Evolutionary conservation across 2,113 vertebrate genomes (phyloP), one percentile per base, ranked within the genome.

Genomic region (Vidua chalybeata): DNA sequence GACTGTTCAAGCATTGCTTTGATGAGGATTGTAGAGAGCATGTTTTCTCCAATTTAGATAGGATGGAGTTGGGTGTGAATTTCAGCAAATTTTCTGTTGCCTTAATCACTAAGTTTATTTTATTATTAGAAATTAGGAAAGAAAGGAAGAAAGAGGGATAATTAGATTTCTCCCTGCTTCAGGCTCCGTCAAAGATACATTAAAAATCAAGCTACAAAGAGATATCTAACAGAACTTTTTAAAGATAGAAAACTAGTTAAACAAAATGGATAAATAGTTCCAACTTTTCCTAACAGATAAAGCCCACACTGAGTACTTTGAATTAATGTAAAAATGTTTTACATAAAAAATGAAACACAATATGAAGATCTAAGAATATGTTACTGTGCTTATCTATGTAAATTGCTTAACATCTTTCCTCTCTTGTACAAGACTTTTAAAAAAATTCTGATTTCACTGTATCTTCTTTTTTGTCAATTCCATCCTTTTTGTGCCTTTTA

Each of bases 221-320:
- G 56, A 80, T 89, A 92, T 87, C 23, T 79, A 93, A 89, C 51
- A 68, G 30, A 87, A 83, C 41, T 93, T 88, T 87, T 92, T 76
- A 69, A 87, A 89, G 87, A 89, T 46, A 91, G 64, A 84, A 89
- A 94, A 86, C 54, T 84, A 90, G 77, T 94, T 92, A 83, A 93
- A 93, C 81, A 87, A 89, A 96, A 91, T 83, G 64, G 78, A 92
- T 91, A 96, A 96, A 95, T 92, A 74, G 51, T 96, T 92, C 52
- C 64, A 96, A 96, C 79, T 96, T 93, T 88, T 68, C 18, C 62
- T 94, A 92, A 58, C 52, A 95, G 84, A 96, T 95, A 95, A 95
- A 96, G 24, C 37, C 69, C 49, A 92, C 14, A 35, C 31, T 90
- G 61, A 92, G 41, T 77, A 52, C 76, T 95, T 84, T 88, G 85